These are phyloP conservation scores for Leptodactylus fuscus DNA, from an alignment of 2,113 vertebrate genomes.

Conservation along the genomic window DNA sequence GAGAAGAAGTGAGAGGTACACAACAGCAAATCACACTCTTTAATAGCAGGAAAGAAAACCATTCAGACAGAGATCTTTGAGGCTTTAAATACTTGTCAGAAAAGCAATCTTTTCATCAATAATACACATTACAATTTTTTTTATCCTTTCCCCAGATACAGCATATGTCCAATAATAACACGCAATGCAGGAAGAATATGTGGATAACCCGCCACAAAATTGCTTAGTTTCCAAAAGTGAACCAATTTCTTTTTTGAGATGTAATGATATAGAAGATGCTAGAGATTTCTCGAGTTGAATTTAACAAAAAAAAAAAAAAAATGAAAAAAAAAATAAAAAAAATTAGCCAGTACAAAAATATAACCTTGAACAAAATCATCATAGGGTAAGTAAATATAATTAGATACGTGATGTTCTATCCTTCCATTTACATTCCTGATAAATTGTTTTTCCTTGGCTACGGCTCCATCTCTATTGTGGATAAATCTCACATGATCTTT, in stretches of 20 bases:
- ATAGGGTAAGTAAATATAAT: slow-evolving; percentile 14
- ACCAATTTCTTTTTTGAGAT: slow-evolving; percentile 39
- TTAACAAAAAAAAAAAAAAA: not conserved
- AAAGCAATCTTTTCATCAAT: slow-evolving; percentile 62
- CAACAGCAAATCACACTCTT: slow-evolving; percentile 56
- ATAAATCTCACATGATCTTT: not conserved
- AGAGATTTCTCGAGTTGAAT: slow-evolving; percentile 24
- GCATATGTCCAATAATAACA: slow-evolving; percentile 50
- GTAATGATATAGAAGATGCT: slow-evolving; percentile 36
- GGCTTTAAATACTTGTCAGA: slow-evolving; percentile 60
- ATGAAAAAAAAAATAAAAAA: not conserved
- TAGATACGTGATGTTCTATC: not conserved
- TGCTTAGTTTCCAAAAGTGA: slow-evolving; percentile 55
- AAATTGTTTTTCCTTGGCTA: not conserved
- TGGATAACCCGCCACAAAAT: slow-evolving; percentile 44
- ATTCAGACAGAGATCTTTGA: slow-evolving; percentile 58
- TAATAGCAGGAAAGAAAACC: slow-evolving; percentile 59
- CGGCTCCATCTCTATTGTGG: not conserved
- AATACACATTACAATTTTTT: slow-evolving; percentile 57
- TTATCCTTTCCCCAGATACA: slow-evolving; percentile 48
- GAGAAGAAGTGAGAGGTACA: slow-evolving; percentile 54
- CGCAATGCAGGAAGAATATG: slow-evolving; percentile 33
- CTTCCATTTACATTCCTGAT: slow-evolving; percentile 27
- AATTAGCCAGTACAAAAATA: not conserved
- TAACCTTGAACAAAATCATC: slow-evolving; percentile 7